phyloP scores from a whole-genome alignment of 2,113 vertebrate species.

The Aix galericulata region DNA sequence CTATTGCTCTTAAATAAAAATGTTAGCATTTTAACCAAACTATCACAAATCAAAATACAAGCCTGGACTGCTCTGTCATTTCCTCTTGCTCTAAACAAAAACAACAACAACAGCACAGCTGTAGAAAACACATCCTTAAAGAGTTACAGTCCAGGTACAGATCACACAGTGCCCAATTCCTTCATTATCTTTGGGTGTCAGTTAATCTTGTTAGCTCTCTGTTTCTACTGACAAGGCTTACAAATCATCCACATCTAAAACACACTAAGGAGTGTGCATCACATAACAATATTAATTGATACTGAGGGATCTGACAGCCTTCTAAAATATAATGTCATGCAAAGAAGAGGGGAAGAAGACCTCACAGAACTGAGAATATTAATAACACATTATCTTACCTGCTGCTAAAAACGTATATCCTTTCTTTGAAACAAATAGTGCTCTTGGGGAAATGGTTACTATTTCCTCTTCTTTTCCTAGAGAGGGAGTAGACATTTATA shows the following conservation, averaged over 20 bases:
- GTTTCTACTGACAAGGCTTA: constrained; percentile 5
- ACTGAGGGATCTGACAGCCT: background rate
- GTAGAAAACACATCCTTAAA: background rate
- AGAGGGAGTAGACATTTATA: background rate
- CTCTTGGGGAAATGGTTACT: constrained; percentile 85
- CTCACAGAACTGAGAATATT: background rate
- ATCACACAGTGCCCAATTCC: background rate
- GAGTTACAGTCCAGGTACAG: background rate
- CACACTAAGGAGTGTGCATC: background rate
- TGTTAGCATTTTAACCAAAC: background rate
- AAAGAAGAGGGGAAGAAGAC: background rate
- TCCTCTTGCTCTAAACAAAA: background rate
- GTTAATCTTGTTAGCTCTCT: background rate
- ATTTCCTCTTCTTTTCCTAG: constrained; percentile 80
- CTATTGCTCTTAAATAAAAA: background rate
- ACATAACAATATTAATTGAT: constrained; percentile 1
- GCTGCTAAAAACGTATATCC: constrained; percentile 88
- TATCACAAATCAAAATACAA: background rate
- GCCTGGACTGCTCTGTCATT: background rate
- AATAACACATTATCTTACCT: constrained; percentile 73
- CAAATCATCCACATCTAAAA: background rate
- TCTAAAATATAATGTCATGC: background rate
- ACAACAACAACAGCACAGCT: background rate
- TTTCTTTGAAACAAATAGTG: constrained; percentile 81
- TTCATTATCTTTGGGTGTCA: background rate